Evolutionary conservation across 2,113 vertebrate genomes (phyloP).

Genomic region (Cynopterus brachyotis): DNA sequence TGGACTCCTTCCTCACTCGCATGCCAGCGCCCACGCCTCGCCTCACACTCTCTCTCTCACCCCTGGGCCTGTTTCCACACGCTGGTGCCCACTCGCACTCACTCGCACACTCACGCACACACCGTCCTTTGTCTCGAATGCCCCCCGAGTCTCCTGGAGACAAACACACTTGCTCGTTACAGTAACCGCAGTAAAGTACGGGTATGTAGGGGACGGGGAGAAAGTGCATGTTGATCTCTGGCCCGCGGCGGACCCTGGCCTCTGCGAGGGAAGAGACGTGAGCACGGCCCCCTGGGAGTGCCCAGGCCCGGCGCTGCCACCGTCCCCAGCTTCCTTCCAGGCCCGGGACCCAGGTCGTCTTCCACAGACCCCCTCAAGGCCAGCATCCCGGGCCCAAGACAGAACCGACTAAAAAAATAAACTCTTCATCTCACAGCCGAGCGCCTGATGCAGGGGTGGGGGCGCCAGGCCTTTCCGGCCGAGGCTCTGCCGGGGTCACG

Average conservation of each 20-base stretch:
- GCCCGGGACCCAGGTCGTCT: neutral
- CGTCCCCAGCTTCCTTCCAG: neutral
- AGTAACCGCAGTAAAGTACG: constrained; percentile 31
- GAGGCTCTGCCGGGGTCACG: neutral
- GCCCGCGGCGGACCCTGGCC: neutral
- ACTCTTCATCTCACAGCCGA: constrained; percentile 77
- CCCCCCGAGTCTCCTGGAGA: neutral
- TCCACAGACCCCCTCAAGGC: neutral
- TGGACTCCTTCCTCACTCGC: neutral
- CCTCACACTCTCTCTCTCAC: neutral
- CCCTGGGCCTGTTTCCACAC: neutral
- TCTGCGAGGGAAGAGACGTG: neutral
- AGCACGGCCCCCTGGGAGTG: neutral
- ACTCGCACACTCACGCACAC: neutral
- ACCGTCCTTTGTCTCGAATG: neutral
- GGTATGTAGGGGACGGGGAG: constrained; percentile 49
- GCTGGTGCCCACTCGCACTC: neutral
- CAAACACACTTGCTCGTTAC: neutral
- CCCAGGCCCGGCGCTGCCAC: neutral
- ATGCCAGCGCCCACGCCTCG: neutral
- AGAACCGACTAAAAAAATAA: constrained; percentile 87
- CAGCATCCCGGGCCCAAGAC: constrained; percentile 57
- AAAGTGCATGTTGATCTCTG: constrained; percentile 64
- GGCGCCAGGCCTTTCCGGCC: neutral
- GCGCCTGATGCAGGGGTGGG: neutral